Percentiles rank a stretch among this genome's conserved stretches.
Conservation (phyloP, 2,797 vertebrate species). For the Miichthys miiuy region DNA sequence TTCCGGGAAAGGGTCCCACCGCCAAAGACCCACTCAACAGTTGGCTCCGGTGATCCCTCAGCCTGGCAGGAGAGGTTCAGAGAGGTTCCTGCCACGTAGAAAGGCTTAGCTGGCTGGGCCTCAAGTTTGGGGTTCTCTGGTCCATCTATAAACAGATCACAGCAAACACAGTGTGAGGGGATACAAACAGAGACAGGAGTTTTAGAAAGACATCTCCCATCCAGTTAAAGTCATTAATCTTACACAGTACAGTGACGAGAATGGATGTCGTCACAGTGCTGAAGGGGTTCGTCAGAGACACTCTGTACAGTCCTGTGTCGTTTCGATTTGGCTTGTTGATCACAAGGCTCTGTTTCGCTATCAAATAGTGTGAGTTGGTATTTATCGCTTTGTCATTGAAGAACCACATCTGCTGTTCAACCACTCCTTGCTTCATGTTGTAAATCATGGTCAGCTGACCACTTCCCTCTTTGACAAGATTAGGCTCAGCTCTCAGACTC, state of each 20-base stretch:
- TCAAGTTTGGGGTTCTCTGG: conserved; percentile 81
- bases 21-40: conserved; percentile 80
- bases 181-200: neutral
- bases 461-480: conserved; percentile 66
- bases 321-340: conserved; percentile 71
- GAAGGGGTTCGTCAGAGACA: conserved; percentile 86
- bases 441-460: conserved; percentile 76
- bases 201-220: neutral
- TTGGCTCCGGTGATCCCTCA: conserved; percentile 80
- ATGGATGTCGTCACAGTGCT: conserved; percentile 44
- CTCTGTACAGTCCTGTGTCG: conserved; percentile 83
- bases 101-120: conserved; percentile 62
- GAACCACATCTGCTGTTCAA: conserved; percentile 80
- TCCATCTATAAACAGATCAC: conserved; percentile 82
- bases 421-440: conserved; percentile 67
- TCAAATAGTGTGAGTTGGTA: conserved; percentile 59
- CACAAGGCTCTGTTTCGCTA: conserved; percentile 66
- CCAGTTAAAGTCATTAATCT: conserved; percentile 54
- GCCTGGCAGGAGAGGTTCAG: conserved; percentile 82
- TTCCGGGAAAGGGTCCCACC: conserved; percentile 61
- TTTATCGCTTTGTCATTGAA: conserved; percentile 70
- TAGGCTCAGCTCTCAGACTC: conserved; percentile 40
- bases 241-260: conserved; percentile 85
- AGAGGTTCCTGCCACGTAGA: conserved; percentile 75
- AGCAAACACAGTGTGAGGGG: neutral